Conservation (phyloP, 2,888 invertebrate species). For the Clivina fossor region DNA sequence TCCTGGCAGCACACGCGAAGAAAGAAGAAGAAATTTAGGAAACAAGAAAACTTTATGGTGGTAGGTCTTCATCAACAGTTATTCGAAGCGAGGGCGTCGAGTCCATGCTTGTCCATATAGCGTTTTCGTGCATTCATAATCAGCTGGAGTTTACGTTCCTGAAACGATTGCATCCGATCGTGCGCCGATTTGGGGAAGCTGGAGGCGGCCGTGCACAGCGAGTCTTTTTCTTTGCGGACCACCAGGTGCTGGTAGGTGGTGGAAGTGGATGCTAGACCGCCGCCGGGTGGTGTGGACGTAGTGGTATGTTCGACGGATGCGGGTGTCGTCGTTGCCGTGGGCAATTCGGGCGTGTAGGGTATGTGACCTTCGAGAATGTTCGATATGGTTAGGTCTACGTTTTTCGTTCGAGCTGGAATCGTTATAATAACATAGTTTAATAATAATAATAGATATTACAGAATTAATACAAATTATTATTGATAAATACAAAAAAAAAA, state of each 20-base stretch:
- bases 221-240: conserved; percentile 32
- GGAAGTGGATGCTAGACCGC: conserved; percentile 34
- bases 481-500: too few relatives aligned
- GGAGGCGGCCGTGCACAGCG: conserved; percentile 50
- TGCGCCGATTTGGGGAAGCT: conserved; percentile 60
- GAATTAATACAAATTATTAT: too few relatives aligned
- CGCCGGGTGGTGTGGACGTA: conserved; percentile 34
- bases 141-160: conserved; percentile 76
- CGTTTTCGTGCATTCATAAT: conserved; percentile 74
- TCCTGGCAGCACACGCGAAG: too few relatives aligned
- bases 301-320: conserved; percentile 21
- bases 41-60: too few relatives aligned
- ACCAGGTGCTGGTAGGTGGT: conserved; percentile 13
- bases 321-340: conserved; percentile 48
- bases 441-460: background rate
- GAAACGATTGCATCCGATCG: conserved; percentile 72
- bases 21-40: too few relatives aligned
- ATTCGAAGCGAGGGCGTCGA: conserved; percentile 48
- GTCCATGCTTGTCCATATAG: conserved; percentile 77
- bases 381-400: conserved; percentile 77
- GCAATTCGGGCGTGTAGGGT: conserved; percentile 62
- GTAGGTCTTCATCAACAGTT: conserved; percentile 36
- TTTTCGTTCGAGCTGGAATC: conserved; percentile 67
- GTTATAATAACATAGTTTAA: background rate
- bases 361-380: conserved; percentile 78